Base-by-base conservation (phyloP, 2,797 vertebrate genomes). In the Psittacula derbiana region DNA sequence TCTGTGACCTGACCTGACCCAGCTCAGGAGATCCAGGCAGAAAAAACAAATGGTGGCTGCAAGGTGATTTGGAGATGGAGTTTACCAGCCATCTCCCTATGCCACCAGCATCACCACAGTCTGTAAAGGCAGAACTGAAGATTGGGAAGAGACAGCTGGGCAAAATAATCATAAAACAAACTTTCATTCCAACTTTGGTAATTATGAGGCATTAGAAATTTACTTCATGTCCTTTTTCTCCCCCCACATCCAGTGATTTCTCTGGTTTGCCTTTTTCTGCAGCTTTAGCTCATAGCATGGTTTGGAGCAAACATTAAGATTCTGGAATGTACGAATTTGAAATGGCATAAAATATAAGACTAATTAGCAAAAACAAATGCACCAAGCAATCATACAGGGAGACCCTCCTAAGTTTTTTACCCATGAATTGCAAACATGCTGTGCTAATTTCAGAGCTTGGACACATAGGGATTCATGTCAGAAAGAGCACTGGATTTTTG, bases 1-100 rank as follows among this genome's bases (percentile, higher is more conserved):
- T 58, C 86, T 18, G 11, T 0, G 90, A 78, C 93, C 87, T 90
- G 69, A 90, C 86, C 71, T 90, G 92, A 93, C 93, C 85, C 67
- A 4, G 58, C 55, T 85, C 92, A 41, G 55, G n/a, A 20, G 53
- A 83, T 82, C 44, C 73, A 64, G 84, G 62, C 36, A 84, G 52
- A 79, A 83, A 49, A 89, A 89, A 18, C 15, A 58, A 89, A 58
- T 17, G 33, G 44, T 75, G 44, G 4, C 71, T 92, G 71, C 65
- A 85, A 70, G 47, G 46, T 73, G 74, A 72, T 76, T 80, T 85
- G 65, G 55, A 67, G 17, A 55, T 44, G 44, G 67, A 73, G 24
- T 38, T 60, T 89, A 58, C 75, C 87, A 89, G 57, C 47, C 30
- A 11, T n/a, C 52, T 91, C 57, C 21, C 36, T 62, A 3, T 43